Conservation (phyloP, 2,888 invertebrate genomes). For the Sisyra nigra region DNA sequence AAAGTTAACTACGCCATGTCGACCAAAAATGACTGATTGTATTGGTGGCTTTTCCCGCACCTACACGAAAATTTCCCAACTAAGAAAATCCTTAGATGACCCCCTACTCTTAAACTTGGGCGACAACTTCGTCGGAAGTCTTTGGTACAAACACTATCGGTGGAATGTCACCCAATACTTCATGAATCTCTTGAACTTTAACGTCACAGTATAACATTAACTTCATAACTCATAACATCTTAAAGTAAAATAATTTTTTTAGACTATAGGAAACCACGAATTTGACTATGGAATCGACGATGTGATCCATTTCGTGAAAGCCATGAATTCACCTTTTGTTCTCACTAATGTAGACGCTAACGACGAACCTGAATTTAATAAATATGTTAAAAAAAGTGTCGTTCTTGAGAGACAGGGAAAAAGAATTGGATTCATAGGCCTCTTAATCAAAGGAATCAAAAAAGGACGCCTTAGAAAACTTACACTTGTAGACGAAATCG, state of each 20-base stretch:
- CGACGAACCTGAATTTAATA: conserved; percentile 45
- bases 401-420: conserved; percentile 42
- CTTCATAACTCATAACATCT: too few species aligned
- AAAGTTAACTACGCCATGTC: conserved; percentile 35
- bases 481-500: conserved; percentile 51
- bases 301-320: conserved; percentile 49
- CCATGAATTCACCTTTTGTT: conserved; percentile 46
- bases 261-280: conserved; percentile 79
- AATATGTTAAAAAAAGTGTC: conserved; percentile 43
- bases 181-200: conserved; percentile 49
- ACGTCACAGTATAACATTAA: conserved; percentile 38
- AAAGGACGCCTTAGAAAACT: conserved; percentile 48
- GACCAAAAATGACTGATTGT: conserved; percentile 32
- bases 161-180: conserved; percentile 60
- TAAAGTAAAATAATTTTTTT: conserved; percentile 12
- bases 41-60: conserved; percentile 55
- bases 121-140: conserved; percentile 70
- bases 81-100: conserved; percentile 24
- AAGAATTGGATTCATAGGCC: conserved; percentile 65
- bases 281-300: conserved; percentile 64
- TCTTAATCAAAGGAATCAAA: conserved; percentile 22
- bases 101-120: conserved; percentile 64
- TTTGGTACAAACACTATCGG: conserved; percentile 61
- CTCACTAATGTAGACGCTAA: conserved; percentile 59
- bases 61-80: conserved; percentile 33